A percentile compares a stretch with the other conserved stretches of the same genome.
Evolutionary conservation across 1,140 invertebrate genomes (phyloP).

Genomic region (Saxidomus purpurata): DNA sequence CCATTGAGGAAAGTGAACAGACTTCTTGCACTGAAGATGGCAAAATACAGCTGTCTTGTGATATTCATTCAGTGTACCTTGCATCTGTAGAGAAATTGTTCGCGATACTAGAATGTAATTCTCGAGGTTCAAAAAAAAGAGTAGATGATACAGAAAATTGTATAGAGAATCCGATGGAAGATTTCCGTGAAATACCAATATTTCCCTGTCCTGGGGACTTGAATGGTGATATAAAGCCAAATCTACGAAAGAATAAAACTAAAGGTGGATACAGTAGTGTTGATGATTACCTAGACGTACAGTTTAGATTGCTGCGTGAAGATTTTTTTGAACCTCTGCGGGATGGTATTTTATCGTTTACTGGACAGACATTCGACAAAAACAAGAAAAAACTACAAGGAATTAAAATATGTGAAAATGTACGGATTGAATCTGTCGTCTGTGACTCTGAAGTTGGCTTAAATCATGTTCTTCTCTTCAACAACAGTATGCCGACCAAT

Average conservation of each 20-base stretch:
- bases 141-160: background rate
- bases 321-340: slow-evolving; percentile 88
- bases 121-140: background rate
- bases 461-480: slow-evolving; percentile 73
- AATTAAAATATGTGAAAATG: slow-evolving; percentile 71
- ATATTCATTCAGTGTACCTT: background rate
- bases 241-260: slow-evolving; percentile 89
- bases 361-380: background rate
- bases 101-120: background rate
- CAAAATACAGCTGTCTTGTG: background rate
- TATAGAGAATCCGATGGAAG: background rate
- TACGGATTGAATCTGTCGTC: slow-evolving; percentile 51
- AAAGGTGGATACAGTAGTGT: slow-evolving; percentile 89
- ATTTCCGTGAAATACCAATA: slow-evolving; percentile 75
- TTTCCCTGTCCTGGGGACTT: slow-evolving; percentile 76
- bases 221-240: slow-evolving; percentile 73
- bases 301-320: slow-evolving; percentile 91
- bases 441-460: slow-evolving; percentile 32
- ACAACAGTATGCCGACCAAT: slow-evolving; percentile 84
- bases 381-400: slow-evolving; percentile 62
- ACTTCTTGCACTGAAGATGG: background rate
- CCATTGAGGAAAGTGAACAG: background rate
- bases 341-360: slow-evolving; percentile 79
- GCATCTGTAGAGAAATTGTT: background rate
- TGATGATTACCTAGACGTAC: slow-evolving; percentile 92